Percentiles rank a stretch among this genome's conserved stretches.
phyloP scores from a whole-genome alignment of 2,797 vertebrate genomes.

The Pyrocephalus nanus region DNA sequence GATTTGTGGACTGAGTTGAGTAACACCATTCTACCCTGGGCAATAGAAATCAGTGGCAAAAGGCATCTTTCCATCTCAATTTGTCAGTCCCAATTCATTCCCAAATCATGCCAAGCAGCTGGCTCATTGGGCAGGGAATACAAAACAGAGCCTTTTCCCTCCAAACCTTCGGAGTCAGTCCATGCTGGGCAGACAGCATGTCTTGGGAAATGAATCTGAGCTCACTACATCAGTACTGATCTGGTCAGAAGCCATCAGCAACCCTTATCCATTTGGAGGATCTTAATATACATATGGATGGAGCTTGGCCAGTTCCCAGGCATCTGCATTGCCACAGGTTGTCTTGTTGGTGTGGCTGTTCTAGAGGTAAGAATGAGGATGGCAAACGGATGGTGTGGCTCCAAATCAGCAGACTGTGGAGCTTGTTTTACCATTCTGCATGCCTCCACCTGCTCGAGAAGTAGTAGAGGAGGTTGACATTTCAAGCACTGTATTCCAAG shows the following conservation, averaged over 20 bases:
- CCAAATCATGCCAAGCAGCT: neutral
- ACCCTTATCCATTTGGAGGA: neutral
- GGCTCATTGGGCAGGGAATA: neutral
- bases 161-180: neutral
- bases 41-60: slow-evolving; percentile 39
- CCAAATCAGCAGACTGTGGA: neutral
- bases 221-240: neutral
- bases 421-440: neutral
- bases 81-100: neutral
- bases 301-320: neutral
- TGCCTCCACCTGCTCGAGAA: neutral
- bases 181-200: neutral
- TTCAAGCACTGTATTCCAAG: neutral
- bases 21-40: slow-evolving; percentile 5
- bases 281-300: neutral
- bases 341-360: neutral
- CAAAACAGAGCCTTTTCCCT: neutral
- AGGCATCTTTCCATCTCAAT: slow-evolving; percentile 2
- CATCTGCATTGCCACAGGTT: neutral
- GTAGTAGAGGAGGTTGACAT: neutral
- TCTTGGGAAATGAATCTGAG: neutral
- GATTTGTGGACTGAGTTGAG: slow-evolving; percentile 46
- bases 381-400: neutral
- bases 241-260: neutral
- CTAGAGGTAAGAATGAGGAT: neutral